These are phyloP conservation scores for Aspidiotus destructor DNA, from an alignment of 2,888 invertebrate species.

Conservation along the genomic window DNA sequence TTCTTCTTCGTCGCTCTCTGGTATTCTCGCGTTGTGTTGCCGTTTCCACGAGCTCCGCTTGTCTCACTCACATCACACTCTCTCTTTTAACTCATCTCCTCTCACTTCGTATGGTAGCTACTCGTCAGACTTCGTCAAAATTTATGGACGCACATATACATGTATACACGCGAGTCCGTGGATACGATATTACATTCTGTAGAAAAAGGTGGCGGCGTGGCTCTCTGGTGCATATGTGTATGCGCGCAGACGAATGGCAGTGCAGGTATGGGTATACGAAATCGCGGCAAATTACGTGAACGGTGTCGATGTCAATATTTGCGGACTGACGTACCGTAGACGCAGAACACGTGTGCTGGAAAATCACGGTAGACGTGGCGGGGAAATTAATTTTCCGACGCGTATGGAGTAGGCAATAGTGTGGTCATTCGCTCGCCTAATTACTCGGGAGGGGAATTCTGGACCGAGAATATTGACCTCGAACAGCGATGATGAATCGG, in stretches of 20 bases:
- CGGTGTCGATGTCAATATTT: neutral
- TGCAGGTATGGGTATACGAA: neutral
- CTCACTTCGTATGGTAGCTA: constrained; percentile 16
- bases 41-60: neutral
- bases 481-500: too few species aligned
- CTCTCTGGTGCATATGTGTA: neutral
- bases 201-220: too few species aligned
- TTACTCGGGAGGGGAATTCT: too few species aligned
- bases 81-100: constrained; percentile 30
- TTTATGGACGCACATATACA: neutral
- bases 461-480: too few species aligned
- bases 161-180: neutral
- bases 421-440: too few species aligned
- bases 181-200: neutral
- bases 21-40: neutral
- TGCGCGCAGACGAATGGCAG: constrained; percentile 4
- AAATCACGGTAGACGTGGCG: too few species aligned
- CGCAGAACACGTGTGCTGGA: too few species aligned
- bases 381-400: too few species aligned
- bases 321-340: neutral
- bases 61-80: constrained; percentile 20
- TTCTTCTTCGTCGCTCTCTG: constrained; percentile 13
- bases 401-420: too few species aligned
- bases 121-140: constrained; percentile 13
- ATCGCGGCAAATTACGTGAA: constrained; percentile 2